Percentiles rank a stretch among this genome's conserved stretches.
Conservation (phyloP, 2,797 vertebrate species). For the Anniella stebbinsi region DNA sequence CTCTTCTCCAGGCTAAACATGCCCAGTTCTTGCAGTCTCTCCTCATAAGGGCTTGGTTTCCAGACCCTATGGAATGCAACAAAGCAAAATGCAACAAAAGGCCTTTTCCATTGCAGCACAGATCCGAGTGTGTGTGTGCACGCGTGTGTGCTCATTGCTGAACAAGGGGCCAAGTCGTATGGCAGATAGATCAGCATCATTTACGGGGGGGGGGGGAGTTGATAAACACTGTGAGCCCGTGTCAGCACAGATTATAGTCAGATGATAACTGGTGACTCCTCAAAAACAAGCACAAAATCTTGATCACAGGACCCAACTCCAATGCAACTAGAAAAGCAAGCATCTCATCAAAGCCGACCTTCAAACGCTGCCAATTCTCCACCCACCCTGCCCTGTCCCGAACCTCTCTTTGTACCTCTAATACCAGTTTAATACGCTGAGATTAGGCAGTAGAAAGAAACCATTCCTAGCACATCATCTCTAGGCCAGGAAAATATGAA, state of each 20-base stretch:
- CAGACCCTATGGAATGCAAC: too few species aligned
- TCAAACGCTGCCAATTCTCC: not conserved
- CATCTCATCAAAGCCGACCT: not conserved
- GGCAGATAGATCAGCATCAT: not conserved
- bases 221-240: not conserved
- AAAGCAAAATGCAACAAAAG: not conserved
- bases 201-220: too few species aligned
- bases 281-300: not conserved
- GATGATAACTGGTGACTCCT: not conserved
- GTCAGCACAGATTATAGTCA: not conserved
- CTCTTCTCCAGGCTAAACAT: too few species aligned
- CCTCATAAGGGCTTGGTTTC: too few species aligned
- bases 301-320: not conserved
- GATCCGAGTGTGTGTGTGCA: not conserved
- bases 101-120: not conserved
- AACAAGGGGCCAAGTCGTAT: conserved; percentile 9
- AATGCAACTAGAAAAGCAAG: not conserved
- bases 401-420: not conserved
- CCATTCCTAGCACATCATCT: not conserved
- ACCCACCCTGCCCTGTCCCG: too few species aligned
- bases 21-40: too few species aligned
- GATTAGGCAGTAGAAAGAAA: not conserved
- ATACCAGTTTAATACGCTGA: not conserved
- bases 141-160: not conserved
- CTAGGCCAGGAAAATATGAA: not conserved